A percentile compares a stretch with the other conserved stretches of the same genome.
phyloP scores from a whole-genome alignment of 2,797 vertebrate species.

The Denticeps clupeoides region DNA sequence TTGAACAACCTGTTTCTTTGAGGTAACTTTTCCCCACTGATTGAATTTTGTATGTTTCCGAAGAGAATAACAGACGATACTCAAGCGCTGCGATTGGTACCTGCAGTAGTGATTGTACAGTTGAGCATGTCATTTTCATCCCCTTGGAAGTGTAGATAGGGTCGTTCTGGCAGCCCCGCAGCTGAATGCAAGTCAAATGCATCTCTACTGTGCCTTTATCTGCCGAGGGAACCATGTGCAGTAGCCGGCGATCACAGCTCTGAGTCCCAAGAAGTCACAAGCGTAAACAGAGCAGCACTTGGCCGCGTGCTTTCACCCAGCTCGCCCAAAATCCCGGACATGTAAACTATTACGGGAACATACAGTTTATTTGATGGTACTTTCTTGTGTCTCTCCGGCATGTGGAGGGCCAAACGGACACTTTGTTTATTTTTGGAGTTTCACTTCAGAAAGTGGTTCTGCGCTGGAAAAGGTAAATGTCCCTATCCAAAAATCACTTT shows the following conservation, averaged over 20 bases:
- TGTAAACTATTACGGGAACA: slow-evolving; percentile 50
- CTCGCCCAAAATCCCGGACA: slow-evolving; percentile 21
- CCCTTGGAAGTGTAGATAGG: too few relatives aligned
- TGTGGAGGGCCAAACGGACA: slow-evolving; percentile 31
- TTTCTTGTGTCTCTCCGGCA: slow-evolving; percentile 34
- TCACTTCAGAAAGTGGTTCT: slow-evolving; percentile 22
- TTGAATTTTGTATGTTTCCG: too few relatives aligned
- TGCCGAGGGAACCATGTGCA: slow-evolving; percentile 24
- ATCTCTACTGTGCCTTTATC: slow-evolving; percentile 31
- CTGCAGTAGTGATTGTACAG: too few relatives aligned
- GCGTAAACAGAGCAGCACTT: slow-evolving; percentile 32
- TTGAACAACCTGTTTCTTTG: slow-evolving; percentile 16
- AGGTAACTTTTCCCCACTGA: background rate
- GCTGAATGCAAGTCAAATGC: slow-evolving; percentile 30
- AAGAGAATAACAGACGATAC: too few relatives aligned
- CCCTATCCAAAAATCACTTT: slow-evolving; percentile 9
- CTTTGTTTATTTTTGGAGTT: slow-evolving; percentile 47
- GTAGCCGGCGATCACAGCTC: slow-evolving; percentile 36
- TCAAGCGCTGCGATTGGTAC: too few relatives aligned
- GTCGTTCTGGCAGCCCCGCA: too few relatives aligned
- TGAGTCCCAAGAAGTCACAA: slow-evolving; percentile 30
- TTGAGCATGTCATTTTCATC: too few relatives aligned
- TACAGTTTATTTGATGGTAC: slow-evolving; percentile 51
- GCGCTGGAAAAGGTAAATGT: slow-evolving; percentile 26
- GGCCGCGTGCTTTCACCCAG: slow-evolving; percentile 13